A percentile compares a stretch with the other conserved stretches of the same genome.
Evolutionary conservation across 2,113 vertebrate genomes (phyloP).

Genomic region (Catagonus wagneri): DNA sequence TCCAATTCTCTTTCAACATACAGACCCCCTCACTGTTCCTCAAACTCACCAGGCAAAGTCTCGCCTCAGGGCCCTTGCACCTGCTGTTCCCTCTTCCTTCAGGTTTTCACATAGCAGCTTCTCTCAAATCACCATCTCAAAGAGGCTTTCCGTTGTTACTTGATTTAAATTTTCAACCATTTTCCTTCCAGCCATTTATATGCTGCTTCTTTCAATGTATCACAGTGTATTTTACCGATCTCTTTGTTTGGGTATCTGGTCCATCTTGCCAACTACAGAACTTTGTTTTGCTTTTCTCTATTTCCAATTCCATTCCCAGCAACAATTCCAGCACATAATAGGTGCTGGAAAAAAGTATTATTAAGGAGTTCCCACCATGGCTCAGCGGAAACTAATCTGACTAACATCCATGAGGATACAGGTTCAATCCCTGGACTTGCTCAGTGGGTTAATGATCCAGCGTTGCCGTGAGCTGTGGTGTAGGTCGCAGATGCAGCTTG

Average conservation of each 20-base stretch:
- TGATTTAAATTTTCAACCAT: neutral
- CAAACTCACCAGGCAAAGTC: accelerated
- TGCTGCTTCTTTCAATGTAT: neutral
- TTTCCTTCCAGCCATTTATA: neutral
- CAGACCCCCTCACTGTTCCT: neutral
- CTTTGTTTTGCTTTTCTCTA: neutral
- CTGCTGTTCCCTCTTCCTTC: neutral
- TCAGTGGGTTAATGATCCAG: too few relatives aligned
- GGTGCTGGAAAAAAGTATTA: neutral
- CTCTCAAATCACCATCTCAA: neutral
- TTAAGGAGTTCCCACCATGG: too few relatives aligned
- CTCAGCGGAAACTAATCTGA: too few relatives aligned
- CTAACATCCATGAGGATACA: too few relatives aligned
- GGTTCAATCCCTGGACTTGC: too few relatives aligned
- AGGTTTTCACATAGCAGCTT: neutral
- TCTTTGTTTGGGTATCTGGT: neutral
- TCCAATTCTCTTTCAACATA: neutral
- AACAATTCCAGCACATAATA: neutral
- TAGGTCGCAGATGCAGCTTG: too few relatives aligned
- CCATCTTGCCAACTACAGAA: neutral
- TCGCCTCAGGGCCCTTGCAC: neutral
- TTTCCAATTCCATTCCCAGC: neutral
- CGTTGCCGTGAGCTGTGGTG: too few relatives aligned
- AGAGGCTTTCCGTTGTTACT: neutral
- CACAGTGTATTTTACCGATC: neutral